Conservation (phyloP, 1,140 invertebrate genomes). For the Ylistrum balloti region DNA sequence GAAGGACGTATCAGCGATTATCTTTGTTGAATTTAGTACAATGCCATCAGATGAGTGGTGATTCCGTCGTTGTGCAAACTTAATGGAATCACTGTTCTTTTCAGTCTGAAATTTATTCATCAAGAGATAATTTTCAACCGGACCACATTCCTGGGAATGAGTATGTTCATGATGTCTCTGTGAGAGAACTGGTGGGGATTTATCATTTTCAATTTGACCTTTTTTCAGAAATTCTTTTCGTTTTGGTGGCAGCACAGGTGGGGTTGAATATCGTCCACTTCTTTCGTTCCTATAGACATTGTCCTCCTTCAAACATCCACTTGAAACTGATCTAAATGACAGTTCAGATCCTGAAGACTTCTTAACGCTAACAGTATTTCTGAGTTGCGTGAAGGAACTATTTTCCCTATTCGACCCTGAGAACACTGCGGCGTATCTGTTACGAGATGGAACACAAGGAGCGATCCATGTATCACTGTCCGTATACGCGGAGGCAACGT, state of each 20-base stretch:
- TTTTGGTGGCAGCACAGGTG: conserved; percentile 75
- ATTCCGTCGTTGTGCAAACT: conserved; percentile 54
- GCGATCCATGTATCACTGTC: conserved; percentile 55
- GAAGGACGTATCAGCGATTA: background rate
- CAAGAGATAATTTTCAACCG: conserved; percentile 69
- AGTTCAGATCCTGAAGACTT: background rate
- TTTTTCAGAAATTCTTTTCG: conserved; percentile 72
- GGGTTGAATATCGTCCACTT: conserved; percentile 67
- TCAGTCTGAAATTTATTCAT: conserved; percentile 61
- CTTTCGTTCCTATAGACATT: conserved; percentile 60
- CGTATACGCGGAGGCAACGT: conserved; percentile 60
- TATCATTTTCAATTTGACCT: conserved; percentile 48
- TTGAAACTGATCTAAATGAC: conserved; percentile 46
- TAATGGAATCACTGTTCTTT: conserved; percentile 46
- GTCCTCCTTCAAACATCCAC: conserved; percentile 62
- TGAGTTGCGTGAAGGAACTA: conserved; percentile 42
- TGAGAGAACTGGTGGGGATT: conserved; percentile 68
- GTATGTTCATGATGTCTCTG: conserved; percentile 52
- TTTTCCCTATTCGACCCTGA: conserved; percentile 61
- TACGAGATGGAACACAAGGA: conserved; percentile 49
- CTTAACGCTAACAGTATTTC: conserved; percentile 8
- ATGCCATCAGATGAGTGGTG: background rate
- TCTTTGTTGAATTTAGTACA: background rate
- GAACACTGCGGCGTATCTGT: conserved; percentile 47
- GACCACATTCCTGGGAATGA: conserved; percentile 46